Evolutionary conservation across 2,888 invertebrate species (phyloP).

Genomic region (Lamellibrachia columna): DNA sequence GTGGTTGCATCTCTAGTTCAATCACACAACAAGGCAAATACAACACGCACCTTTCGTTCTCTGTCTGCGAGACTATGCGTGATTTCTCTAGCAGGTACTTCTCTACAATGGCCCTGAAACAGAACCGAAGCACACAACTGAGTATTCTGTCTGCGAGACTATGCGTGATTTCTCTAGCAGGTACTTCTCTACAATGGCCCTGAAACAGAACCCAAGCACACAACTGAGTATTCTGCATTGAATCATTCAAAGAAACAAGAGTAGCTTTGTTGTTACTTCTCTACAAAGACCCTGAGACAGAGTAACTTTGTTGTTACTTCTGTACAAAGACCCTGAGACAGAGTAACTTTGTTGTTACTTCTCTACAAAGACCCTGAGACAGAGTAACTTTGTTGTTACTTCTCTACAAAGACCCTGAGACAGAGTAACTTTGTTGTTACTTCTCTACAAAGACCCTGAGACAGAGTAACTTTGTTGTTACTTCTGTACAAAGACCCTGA

Average conservation of each 20-base stretch:
- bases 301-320: not conserved
- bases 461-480: no score
- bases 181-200: constrained; percentile 95
- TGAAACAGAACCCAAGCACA: constrained; percentile 60
- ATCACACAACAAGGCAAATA: not conserved
- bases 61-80: constrained; percentile 91
- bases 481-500: no score
- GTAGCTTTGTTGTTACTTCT: not conserved
- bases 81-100: constrained; percentile 96
- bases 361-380: no score
- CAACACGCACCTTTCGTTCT: constrained; percentile 76
- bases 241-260: not conserved
- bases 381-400: not conserved
- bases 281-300: no score
- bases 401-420: no score
- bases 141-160: constrained; percentile 79
- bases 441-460: no score
- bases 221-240: not conserved
- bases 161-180: constrained; percentile 94
- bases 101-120: constrained; percentile 86
- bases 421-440: no score
- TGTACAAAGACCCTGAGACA: no score
- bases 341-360: no score
- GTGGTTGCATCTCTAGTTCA: not conserved
- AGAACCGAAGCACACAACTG: constrained; percentile 24